Evolutionary conservation across 1,140 invertebrate species (phyloP), one percentile per base, ranked within the genome.

Genomic region (Rhizoglyphus robini): DNA sequence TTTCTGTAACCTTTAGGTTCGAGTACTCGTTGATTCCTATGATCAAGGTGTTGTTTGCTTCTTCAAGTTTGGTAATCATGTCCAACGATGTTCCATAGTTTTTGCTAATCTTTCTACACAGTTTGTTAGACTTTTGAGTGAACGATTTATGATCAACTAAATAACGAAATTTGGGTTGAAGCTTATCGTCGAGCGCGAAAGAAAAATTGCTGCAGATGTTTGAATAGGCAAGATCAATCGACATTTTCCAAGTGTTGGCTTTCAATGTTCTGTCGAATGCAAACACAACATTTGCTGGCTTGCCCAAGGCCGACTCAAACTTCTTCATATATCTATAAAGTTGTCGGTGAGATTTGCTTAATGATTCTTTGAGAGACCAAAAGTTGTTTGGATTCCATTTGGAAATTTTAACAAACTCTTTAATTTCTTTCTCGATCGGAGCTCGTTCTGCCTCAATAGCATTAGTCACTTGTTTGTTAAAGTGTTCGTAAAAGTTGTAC

Each of bases 381-480:
- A 94, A 94, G 72, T 87, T 96, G 1, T 93, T 83, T 72, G 98
- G 93, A 73, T 89, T 93, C 87, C 93, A 98, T 34, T 88, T 81
- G n/a, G 86, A 86, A 48, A 98, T 96, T 74, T 96, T 96, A 0
- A 97, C 87, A 74, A 91, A 93, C 67, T 95, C 89, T 68, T 81
- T 72, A 20, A 97, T 73, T 75, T 92, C 88, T 76, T 92, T 94
- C 70, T 96, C 89, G 66, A 96, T 88, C 0, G 90, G 89, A 0
- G 78, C 71, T 62, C 84, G 82, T 5, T 86, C 75, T 4, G 81
- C 78, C 25, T 82, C 81, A 1, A 94, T 83, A 60, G 81, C 79
- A 1, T 78, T 75, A 0, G 77, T 72, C 0, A 97, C 81, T 70
- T 81, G 78, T 0, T 75, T 68, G 0, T 77, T 69, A 73, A 94